These are phyloP conservation scores for Aphidius colemani DNA, from an alignment of 2,888 invertebrate species.

Conservation along the genomic window DNA sequence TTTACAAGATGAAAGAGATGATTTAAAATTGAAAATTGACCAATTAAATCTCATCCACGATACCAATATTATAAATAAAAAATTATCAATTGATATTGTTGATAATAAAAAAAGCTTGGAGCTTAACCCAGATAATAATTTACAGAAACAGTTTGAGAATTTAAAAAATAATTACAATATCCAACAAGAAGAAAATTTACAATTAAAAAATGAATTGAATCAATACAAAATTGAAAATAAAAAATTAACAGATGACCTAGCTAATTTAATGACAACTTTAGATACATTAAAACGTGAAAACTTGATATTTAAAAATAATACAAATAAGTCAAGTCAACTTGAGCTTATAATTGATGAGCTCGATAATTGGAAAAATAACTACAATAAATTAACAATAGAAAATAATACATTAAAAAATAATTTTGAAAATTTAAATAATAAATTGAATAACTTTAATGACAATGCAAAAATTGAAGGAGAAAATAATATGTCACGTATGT, in stretches of 20 bases:
- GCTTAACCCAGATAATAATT: constrained; percentile 22
- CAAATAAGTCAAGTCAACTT: too few species aligned
- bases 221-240: constrained; percentile 27
- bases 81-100: too few species aligned
- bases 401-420: neutral
- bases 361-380: too few species aligned
- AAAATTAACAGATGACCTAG: constrained; percentile 18
- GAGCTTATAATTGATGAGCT: neutral
- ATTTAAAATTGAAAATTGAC: neutral
- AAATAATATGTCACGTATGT: too few species aligned
- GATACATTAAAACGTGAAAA: too few species aligned
- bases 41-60: too few species aligned
- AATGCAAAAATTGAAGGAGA: too few species aligned
- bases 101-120: neutral
- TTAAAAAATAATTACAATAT: too few species aligned
- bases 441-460: neutral
- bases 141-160: neutral
- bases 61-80: too few species aligned
- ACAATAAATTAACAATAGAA: neutral
- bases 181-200: constrained; percentile 19
- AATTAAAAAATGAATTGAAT: constrained; percentile 23
- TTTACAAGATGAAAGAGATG: neutral
- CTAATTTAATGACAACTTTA: too few species aligned
- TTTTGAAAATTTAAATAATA: neutral
- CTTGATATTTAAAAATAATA: too few species aligned